These are phyloP conservation scores for Aphelocoma californica DNA, from an alignment of 2,797 vertebrate species.

Conservation along the genomic window DNA sequence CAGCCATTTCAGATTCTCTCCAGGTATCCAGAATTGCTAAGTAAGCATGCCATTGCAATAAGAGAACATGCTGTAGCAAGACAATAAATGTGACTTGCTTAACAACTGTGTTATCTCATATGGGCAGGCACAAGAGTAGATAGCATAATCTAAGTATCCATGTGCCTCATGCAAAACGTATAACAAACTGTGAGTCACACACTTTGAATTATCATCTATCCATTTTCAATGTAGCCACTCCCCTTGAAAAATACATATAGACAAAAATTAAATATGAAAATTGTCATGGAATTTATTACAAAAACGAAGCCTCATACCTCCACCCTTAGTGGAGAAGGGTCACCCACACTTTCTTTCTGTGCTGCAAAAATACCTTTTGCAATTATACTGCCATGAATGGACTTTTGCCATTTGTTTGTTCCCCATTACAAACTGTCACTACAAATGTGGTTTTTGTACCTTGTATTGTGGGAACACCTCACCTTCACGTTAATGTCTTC, in stretches of 20 bases:
- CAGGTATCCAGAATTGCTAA: neutral
- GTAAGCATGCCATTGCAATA: neutral
- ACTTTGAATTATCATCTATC: neutral
- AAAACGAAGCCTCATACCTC: neutral
- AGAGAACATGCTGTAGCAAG: neutral
- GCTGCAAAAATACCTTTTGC: neutral
- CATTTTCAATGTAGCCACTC: neutral
- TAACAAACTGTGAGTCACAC: neutral
- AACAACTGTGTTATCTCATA: neutral
- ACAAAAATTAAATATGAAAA: neutral
- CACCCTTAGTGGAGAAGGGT: neutral
- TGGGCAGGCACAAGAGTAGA: neutral
- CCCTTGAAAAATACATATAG: neutral
- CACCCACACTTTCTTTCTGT: neutral
- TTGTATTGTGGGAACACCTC: neutral
- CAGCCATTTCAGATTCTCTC: slow-evolving; percentile 10
- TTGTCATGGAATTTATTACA: neutral
- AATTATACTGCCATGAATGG: neutral
- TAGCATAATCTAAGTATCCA: neutral
- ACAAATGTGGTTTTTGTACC: neutral
- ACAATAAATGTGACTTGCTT: slow-evolving; percentile 12
- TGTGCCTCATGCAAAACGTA: neutral
- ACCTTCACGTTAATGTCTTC: neutral
- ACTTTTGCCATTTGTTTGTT: neutral
- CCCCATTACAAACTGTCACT: neutral